Evolutionary conservation across 2,888 invertebrate species (phyloP), one percentile per base, ranked within the genome.

Genomic region (Camptogramma bilineatum): DNA sequence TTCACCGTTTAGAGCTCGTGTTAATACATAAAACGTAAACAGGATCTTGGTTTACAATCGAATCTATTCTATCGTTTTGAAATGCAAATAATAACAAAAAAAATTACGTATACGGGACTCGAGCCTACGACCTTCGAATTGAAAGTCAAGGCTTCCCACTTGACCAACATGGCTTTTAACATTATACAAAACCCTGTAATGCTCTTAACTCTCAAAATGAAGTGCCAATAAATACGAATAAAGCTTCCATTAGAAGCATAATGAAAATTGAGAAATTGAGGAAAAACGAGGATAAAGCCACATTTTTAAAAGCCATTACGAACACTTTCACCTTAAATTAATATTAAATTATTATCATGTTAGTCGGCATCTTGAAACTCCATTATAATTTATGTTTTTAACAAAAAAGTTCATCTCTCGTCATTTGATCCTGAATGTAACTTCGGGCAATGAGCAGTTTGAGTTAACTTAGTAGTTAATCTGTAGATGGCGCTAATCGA

Each of bases 211-310:
- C 47, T 54, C 28, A 46, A 55, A 56, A 67, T 64, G 65, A 65
- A 64, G 68, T 69, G 66, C 67, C 70, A 61, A 70, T 70, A 72
- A 70, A 70, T 70, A 69, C 63, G 61, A 66, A 68, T 69, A 70
- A 68, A 64, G 53, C 48, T 8, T 53, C 64, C 69, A 66, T 70
- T 67, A 80, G 75, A 74, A 70, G 72, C 76, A 73, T 78, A 80
- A 82, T 78, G 81, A 79, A 79, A 75, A 79, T 74, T 68, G 67
- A 69, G 63, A 77, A 75, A 78, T 75, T 68, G 68, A 67, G 65
- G 70, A 71, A 73, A 73, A 73, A 71, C 68, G 51, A 48, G 55
- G 31, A 59, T 39, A 52, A 61, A 39, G 31, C 13, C 28, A 47
- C 54, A 66, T 62, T 64, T 62, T 52, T 28, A 39, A 44, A 55